These are phyloP conservation scores for Bombus waltoni DNA, from an alignment of 1,140 invertebrate genomes.

Conservation along the genomic window DNA sequence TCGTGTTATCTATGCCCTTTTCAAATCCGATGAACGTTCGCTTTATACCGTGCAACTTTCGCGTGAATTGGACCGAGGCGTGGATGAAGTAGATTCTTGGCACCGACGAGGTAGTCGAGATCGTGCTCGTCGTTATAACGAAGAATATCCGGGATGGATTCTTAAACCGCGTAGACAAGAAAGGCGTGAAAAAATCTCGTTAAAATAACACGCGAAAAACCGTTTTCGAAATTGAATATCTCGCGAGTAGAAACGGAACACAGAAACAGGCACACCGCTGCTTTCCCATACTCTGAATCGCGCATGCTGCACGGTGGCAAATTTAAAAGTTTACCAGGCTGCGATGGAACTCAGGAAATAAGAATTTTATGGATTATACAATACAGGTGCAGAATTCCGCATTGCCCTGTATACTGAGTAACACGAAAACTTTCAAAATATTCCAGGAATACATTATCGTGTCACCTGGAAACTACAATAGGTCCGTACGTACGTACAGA, in stretches of 20 bases:
- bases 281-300: neutral
- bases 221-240: constrained; percentile 2
- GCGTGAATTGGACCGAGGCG: neutral
- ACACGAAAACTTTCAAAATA: constrained; percentile 38
- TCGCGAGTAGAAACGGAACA: neutral
- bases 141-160: neutral
- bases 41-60: neutral
- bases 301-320: constrained; percentile 18
- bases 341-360: constrained; percentile 29
- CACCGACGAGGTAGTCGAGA: neutral
- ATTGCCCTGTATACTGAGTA: neutral
- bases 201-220: neutral
- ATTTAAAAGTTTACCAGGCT: constrained; percentile 33
- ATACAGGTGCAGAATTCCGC: constrained; percentile 8
- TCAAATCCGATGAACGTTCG: neutral
- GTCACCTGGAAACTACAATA: constrained; percentile 21
- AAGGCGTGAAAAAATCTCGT: neutral
- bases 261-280: neutral
- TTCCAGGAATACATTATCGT: constrained; percentile 35
- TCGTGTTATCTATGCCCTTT: constrained; percentile 10
- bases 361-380: constrained; percentile 48
- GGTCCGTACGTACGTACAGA: constrained; percentile 1
- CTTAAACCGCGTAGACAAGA: neutral
- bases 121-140: neutral
- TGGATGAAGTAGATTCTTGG: neutral